Base-by-base conservation (phyloP, 1,140 invertebrate genomes). In the Protaetia brevitarsis region DNA sequence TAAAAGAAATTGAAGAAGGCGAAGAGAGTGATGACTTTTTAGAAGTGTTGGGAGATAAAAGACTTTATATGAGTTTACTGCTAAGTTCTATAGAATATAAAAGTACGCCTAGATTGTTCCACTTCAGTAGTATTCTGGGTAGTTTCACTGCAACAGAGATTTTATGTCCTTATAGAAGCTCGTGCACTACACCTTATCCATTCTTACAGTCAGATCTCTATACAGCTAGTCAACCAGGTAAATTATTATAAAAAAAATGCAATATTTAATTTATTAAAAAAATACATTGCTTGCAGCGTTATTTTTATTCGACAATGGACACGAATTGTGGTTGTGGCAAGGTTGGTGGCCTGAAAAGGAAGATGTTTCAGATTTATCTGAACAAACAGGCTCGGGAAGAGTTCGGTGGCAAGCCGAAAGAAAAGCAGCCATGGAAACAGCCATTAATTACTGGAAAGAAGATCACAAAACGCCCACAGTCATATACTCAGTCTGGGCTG, bases 191-290 rank as follows among this genome's bases (percentile, higher is more conserved):
- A 64, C 86, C 92, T 0, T 95, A 92, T 82, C 93, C 94, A 23
- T 92, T 95, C 75, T 79, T 90, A 41, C 94, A 97, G 80, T 84
- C 87, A 66, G 92, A 95, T 74, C 79, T 97, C 5, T 96, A 96
- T 76, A 86, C 85, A 66, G 86, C 87, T 65, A 88, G 85, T 71
- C 94, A 96, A 80, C 95, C 94, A 79, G 88, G 91, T 94, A 78
- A 80, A 74, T 77, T 65, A 30, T n/a, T n/a, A n/a, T n/a, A n/a
- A n/a, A n/a, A n/a, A n/a, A n/a, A n/a, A n/a, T 64, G 26, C 1
- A n/a, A 30, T 60, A 45, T 66, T 36, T 4, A 63, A n/a, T n/a
- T n/a, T 27, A 51, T 19, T 29, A 13, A 1, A 16, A 29, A 13
- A 26, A 56, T 64, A 29, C 31, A 11, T 51, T 30, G 11, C 16